These are phyloP conservation scores for Baronia brevicornis DNA, from an alignment of 2,888 invertebrate species.

Conservation along the genomic window DNA sequence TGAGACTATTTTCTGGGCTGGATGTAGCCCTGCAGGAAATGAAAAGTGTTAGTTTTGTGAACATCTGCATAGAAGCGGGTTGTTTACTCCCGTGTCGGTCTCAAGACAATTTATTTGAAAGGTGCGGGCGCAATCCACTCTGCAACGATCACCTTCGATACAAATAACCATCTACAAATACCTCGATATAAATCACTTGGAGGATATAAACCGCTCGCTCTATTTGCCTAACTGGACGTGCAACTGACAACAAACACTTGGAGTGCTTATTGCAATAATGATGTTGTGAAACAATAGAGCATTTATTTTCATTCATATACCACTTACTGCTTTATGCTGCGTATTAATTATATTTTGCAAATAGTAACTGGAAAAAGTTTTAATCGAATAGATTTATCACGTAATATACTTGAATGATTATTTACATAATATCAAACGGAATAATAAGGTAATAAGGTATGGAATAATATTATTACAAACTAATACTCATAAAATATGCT, in stretches of 20 bases:
- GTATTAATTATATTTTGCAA: too few species aligned
- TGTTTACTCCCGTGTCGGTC: constrained; percentile 63
- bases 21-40: constrained; percentile 48
- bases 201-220: constrained; percentile 48
- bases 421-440: too few species aligned
- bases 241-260: constrained; percentile 34
- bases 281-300: constrained; percentile 35
- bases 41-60: constrained; percentile 53
- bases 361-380: too few species aligned
- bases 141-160: constrained; percentile 44
- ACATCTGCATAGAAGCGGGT: constrained; percentile 65
- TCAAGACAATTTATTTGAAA: constrained; percentile 74
- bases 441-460: too few species aligned
- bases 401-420: too few species aligned
- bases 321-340: too few species aligned
- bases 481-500: too few species aligned
- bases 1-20: constrained; percentile 51
- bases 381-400: too few species aligned
- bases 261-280: constrained; percentile 32
- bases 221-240: constrained; percentile 32
- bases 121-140: constrained; percentile 72
- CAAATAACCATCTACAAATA: constrained; percentile 47
- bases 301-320: constrained; percentile 6
- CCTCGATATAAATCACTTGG: constrained; percentile 57
- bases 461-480: too few species aligned